These are phyloP conservation scores for Calephelis perditalis DNA, from an alignment of 2,888 invertebrate species.

Conservation along the genomic window DNA sequence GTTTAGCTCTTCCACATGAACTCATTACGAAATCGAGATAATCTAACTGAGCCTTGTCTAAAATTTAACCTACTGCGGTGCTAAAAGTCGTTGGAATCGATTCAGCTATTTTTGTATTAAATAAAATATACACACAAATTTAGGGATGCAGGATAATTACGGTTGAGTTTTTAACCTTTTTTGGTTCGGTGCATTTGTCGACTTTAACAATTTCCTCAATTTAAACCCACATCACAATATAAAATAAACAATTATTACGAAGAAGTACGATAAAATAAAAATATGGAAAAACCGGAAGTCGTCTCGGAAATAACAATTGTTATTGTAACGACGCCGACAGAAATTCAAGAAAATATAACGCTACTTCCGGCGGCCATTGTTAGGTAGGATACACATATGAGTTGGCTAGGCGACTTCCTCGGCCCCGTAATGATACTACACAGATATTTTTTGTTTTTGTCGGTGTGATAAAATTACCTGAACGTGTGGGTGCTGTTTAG, in stretches of 20 bases:
- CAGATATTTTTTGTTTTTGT: no score
- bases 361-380: slow-evolving; percentile 40
- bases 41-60: no score
- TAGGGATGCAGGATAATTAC: background rate
- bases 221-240: slow-evolving; percentile 1
- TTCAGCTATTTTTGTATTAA: no score
- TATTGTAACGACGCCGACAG: slow-evolving; percentile 28
- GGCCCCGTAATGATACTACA: background rate
- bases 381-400: slow-evolving; percentile 8
- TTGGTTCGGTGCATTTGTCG: background rate
- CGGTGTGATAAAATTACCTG: background rate
- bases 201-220: slow-evolving; percentile 2
- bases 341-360: slow-evolving; percentile 55
- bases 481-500: no score
- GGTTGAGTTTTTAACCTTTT: background rate
- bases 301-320: slow-evolving; percentile 29
- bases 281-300: slow-evolving; percentile 37
- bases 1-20: no score
- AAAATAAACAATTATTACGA: slow-evolving; percentile 23
- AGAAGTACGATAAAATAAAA: slow-evolving; percentile 29
- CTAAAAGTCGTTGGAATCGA: no score
- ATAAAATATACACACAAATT: no score
- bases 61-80: no score
- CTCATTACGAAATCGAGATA: no score
- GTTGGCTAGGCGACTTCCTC: background rate